phyloP scores from a whole-genome alignment of 2,797 vertebrate genomes.

The Cynodonichthys magdalenae region DNA sequence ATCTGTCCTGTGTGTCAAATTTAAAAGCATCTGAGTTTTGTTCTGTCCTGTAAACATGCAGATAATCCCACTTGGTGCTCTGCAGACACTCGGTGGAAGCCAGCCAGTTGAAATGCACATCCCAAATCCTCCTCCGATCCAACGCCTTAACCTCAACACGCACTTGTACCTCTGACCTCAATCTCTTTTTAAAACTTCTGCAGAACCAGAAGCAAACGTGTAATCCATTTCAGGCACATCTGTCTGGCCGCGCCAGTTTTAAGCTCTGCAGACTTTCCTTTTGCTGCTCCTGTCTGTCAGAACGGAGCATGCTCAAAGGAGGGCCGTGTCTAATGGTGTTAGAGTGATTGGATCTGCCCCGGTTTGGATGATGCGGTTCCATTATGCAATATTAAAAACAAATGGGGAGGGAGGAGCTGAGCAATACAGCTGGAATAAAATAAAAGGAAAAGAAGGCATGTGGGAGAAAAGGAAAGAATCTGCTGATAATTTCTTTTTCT shows the following conservation, averaged over 20 bases:
- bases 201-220: conserved; percentile 34
- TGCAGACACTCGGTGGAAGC: too few species aligned
- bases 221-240: conserved; percentile 51
- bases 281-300: conserved; percentile 36
- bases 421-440: conserved; percentile 13
- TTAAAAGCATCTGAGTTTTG: too few species aligned
- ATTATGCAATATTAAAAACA: conserved; percentile 37
- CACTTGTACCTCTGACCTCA: conserved; percentile 14
- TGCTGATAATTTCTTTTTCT: background rate
- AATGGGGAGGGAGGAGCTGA: background rate
- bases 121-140: too few species aligned
- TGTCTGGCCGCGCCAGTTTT: conserved; percentile 41
- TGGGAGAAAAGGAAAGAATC: conserved; percentile 12
- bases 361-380: conserved; percentile 53
- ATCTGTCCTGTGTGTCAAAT: too few species aligned
- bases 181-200: conserved; percentile 1
- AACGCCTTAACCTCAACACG: background rate
- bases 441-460: conserved; percentile 8
- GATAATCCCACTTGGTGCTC: too few species aligned
- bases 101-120: too few species aligned
- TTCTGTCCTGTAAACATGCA: too few species aligned
- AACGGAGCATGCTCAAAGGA: conserved; percentile 30
- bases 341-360: conserved; percentile 50
- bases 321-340: conserved; percentile 28
- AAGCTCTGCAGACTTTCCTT: conserved; percentile 39